Evolutionary conservation across 1,140 invertebrate genomes (phyloP), one percentile per base, ranked within the genome.

Genomic region (Chionoecetes opilio): DNA sequence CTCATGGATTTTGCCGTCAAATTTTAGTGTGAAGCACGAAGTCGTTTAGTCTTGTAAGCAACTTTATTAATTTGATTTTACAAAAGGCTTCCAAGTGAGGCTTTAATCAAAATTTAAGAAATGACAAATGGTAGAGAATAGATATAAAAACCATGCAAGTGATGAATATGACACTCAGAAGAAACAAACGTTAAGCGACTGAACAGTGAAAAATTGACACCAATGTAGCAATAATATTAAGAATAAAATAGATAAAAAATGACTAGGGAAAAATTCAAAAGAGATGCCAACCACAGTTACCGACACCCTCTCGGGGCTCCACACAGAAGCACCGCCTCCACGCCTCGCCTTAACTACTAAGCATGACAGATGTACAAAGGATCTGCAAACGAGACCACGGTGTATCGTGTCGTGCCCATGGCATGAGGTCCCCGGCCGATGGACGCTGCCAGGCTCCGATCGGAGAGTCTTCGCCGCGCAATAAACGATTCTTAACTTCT

Each of bases 11-110:
- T 95, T 92, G 94, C 94, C 75, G 94, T 95, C 94, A 95, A 88
- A n/a, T 92, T 92, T 95, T 95, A 95, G 94, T 95, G 94, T 95
- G 94, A 95, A 92, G 94, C 94, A 95, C 94, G 92, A 92, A 94
- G 53, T 37, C 35, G 31, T 94, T 89, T 91, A 90, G 87, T 94
- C 90, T 91, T 94, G 82, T 91, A 90, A 53, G 84, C 38, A 46
- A 85, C 41, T 53, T 37, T 85, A 34, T 85, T 31, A 87, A 85
- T 93, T 87, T 53, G 32, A 93, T 37, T 93, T 84, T 46, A 90
- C 37, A 90, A 41, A 90, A 93, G 41, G 82, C 75, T 93, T 93
- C 84, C 82, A 93, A 93, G 37, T 93, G 82, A 93, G 86, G 91
- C 41, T 84, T 41, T 93, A 85, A 46, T 35, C 41, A 82, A 75